A percentile compares a stretch with the other conserved stretches of the same genome.
phyloP scores from a whole-genome alignment of 2,113 vertebrate species.

The Microcebus griseorufus region DNA sequence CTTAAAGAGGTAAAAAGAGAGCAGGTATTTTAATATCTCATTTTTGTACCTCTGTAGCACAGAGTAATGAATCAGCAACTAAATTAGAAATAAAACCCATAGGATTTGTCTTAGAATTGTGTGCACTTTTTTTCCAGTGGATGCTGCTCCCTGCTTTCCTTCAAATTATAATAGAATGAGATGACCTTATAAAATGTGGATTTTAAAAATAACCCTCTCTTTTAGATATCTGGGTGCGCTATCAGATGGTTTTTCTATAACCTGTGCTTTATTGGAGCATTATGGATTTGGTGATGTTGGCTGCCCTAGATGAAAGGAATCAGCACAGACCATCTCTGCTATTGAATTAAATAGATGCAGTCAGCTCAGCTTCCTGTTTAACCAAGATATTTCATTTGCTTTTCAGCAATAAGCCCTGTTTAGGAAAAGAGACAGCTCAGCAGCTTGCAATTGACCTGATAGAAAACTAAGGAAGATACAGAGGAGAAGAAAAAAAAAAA shows the following conservation, averaged over 20 bases:
- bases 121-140: neutral
- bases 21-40: neutral
- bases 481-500: neutral
- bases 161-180: neutral
- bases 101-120: neutral
- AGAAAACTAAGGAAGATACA: neutral
- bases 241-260: neutral
- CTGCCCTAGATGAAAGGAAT: neutral
- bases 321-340: neutral
- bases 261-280: neutral
- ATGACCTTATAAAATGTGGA: neutral
- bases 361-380: neutral
- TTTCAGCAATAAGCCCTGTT: neutral
- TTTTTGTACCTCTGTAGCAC: neutral
- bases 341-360: neutral
- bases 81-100: neutral
- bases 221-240: neutral
- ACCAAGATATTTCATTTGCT: neutral
- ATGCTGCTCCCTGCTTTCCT: neutral
- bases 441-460: neutral
- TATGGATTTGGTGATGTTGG: neutral
- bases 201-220: slow-evolving; percentile 19
- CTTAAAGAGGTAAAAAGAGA: slow-evolving; percentile 33
- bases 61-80: neutral
- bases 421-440: neutral